Percentiles rank a stretch among this genome's conserved stretches.
Evolutionary conservation across 2,888 invertebrate genomes (phyloP).

Genomic region (Papilio gigon): DNA sequence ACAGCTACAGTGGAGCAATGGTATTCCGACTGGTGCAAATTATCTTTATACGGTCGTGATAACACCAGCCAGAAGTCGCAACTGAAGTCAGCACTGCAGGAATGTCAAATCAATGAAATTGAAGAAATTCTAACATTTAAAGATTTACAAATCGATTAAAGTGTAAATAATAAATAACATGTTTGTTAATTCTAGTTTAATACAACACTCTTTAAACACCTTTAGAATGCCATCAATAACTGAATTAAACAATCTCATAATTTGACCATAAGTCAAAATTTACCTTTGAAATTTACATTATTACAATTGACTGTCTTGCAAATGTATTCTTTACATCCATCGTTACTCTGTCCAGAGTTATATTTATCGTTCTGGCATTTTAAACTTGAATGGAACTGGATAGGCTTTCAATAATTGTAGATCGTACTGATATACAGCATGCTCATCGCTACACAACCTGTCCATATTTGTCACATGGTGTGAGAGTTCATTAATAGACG

Average conservation of each 20-base stretch:
- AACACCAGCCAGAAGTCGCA: conserved; percentile 52
- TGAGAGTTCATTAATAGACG: conserved; percentile 55
- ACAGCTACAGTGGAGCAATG: conserved; percentile 67
- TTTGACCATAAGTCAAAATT: neutral
- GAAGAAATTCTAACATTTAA: conserved; percentile 55
- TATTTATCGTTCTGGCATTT: conserved; percentile 36
- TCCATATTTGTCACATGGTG: conserved; percentile 52
- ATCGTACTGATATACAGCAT: conserved; percentile 55
- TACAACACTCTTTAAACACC: neutral
- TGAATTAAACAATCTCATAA: neutral
- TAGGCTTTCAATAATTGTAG: conserved; percentile 48
- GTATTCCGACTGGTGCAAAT: conserved; percentile 65
- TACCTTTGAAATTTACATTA: neutral
- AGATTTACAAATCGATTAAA: conserved; percentile 26
- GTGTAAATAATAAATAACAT: neutral
- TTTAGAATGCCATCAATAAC: neutral
- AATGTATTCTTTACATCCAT: neutral
- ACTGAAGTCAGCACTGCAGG: conserved; percentile 56
- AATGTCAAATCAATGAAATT: conserved; percentile 57
- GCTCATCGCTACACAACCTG: conserved; percentile 48
- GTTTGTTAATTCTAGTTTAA: neutral
- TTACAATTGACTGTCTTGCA: neutral
- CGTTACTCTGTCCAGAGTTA: neutral
- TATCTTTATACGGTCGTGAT: conserved; percentile 57
- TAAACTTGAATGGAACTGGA: conserved; percentile 39